Evolutionary conservation across 1,140 invertebrate genomes (phyloP), one percentile per base, ranked within the genome.

Genomic region (Drosophila grimshawi): DNA sequence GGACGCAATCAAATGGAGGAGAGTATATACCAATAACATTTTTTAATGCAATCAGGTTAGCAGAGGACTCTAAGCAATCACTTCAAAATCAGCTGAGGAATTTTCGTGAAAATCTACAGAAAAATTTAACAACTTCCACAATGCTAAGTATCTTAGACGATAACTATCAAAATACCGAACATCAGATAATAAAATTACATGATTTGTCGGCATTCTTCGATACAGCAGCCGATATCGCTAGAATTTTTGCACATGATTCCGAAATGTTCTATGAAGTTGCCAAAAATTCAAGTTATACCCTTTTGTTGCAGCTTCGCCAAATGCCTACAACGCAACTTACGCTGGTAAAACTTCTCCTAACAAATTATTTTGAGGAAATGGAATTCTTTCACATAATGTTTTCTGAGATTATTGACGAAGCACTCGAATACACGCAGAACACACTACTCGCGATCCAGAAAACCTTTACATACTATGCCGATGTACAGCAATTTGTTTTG

Each of bases 291-390:
- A 92, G 90, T 41, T 53, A 77, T 27, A 41, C 29, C 2, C 59
- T 92, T n/a, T 62, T 92, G 41, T 46, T 86, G 19, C 90, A 81
- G 5, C 67, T 92, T n/a, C 77, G 90, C 0, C 81, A 85, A 52
- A 72, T 92, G 10, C 86, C 86, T 7, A 57, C 85, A 27, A 64
- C 69, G 3, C 81, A 89, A 52, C 75, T 83, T 1, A 78, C 64
- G 10, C 5, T 49, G 2, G 72, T 83, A 2, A 92, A 92, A 63
- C 30, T 72, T 4, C 61, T 70, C 6, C 51, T 92, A 46, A 91
- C 90, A 1, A 83, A 81, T 49, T 92, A 92, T 61, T 92, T 90
- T 77, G 39, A 78, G 0, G 90, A 92, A 81, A 92, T 92, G 86
- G 90, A 92, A 51, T 91, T 81, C 53, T 91, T 92, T 59, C 76